These are phyloP conservation scores for Tragelaphus buxtoni DNA, from an alignment of 2,113 vertebrate species.

Conservation along the genomic window DNA sequence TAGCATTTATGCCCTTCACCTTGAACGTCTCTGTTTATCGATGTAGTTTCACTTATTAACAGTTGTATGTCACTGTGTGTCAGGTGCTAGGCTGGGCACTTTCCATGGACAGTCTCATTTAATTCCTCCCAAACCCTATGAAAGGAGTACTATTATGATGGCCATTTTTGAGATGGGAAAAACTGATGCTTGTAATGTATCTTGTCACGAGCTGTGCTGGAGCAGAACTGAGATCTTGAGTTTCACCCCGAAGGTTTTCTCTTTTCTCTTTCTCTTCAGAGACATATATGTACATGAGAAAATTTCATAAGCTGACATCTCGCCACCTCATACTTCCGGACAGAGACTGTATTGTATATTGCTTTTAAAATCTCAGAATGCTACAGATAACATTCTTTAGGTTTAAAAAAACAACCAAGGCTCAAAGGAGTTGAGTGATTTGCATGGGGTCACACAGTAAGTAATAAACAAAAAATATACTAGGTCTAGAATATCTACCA, in stretches of 20 bases:
- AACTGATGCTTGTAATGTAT: background rate
- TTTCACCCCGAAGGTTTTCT: background rate
- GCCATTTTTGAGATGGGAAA: background rate
- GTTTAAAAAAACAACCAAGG: background rate
- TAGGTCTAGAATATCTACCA: background rate
- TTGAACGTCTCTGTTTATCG: rapidly evolving
- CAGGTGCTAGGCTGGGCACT: background rate
- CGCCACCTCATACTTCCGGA: background rate
- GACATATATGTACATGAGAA: background rate
- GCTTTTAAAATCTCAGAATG: background rate
- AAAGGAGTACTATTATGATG: background rate
- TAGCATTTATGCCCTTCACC: background rate
- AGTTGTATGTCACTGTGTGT: background rate
- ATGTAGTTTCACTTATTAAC: background rate
- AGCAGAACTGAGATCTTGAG: background rate
- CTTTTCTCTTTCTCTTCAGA: background rate
- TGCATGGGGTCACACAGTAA: background rate
- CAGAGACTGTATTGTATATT: background rate
- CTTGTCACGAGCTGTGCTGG: background rate
- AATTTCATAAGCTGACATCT: background rate
- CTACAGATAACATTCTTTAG: background rate
- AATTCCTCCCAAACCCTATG: background rate
- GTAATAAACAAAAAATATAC: background rate
- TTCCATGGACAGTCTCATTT: background rate
- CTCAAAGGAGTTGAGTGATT: background rate